Evolutionary conservation across 2,113 vertebrate genomes (phyloP), one percentile per base, ranked within the genome.

Genomic region (Elephas maximus): DNA sequence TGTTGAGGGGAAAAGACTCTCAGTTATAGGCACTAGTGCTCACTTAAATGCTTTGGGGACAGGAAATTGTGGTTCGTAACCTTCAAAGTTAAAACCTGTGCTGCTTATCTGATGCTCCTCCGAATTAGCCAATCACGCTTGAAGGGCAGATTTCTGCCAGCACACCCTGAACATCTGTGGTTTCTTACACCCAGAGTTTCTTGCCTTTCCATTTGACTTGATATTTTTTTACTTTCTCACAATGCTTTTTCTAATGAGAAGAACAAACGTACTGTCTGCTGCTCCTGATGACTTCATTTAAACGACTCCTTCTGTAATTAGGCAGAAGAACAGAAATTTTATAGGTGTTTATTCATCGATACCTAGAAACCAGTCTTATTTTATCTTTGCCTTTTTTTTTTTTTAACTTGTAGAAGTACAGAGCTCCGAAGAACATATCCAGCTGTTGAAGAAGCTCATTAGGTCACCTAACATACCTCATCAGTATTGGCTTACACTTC

Each of bases 401-500:
- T 88, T 20, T 78, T 88, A 41, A 74, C 65, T 96, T 97, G 91
- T 98, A 99, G 99, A 99, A 98, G 98, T 99, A 96, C 99, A 98
- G 96, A 99, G 98, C 97, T 98, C 99, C 0, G 99, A 99, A 85
- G 99, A 99, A 85, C 99, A 99, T 26, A 99, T 98, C 96, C 99
- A 99, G 98, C 98, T 99, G 97, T 98, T 99, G 94, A 99, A 99
- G 97, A 98, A 98, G 94, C 98, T 99, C 81, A 98, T 99, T 98
- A 99, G 98, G 98, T 98, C 99, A 24, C 99, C 99, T 33, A 99
- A 97, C 96, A 98, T 99, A 98, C 99, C 99, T 97, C 99, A 99
- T 53, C 99, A 99, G 94, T 99, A 99, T 98, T 99, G 99, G 99
- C 99, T 99, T 37, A 99, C 99, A 0, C 99, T 99, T 89, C 99